Conservation (phyloP, 2,888 invertebrate species). For the Tachina fera region DNA sequence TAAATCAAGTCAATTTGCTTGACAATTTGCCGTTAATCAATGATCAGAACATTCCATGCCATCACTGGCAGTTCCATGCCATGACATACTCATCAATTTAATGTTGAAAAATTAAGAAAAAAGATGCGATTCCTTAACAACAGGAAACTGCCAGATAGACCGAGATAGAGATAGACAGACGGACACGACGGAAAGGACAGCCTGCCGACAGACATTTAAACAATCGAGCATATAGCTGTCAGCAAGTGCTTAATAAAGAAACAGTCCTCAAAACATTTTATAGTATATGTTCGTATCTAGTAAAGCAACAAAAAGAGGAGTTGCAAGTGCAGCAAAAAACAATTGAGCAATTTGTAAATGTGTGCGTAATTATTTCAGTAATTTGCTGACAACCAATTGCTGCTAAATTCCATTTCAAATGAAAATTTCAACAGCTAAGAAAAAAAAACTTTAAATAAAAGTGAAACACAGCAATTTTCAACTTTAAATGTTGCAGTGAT, state of each 20-base stretch:
- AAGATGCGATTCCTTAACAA: conserved; percentile 39
- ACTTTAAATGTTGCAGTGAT: conserved; percentile 50
- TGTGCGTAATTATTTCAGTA: conserved; percentile 82
- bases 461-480: conserved; percentile 51
- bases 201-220: conserved; percentile 46
- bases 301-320: conserved; percentile 6
- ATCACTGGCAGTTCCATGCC: conserved; percentile 52
- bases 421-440: conserved; percentile 46
- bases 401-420: conserved; percentile 69
- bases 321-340: conserved; percentile 22
- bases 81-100: conserved; percentile 55
- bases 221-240: conserved; percentile 72
- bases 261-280: conserved; percentile 38
- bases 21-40: conserved; percentile 83
- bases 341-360: conserved; percentile 78
- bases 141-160: conserved; percentile 53
- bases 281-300: background rate
- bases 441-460: conserved; percentile 24
- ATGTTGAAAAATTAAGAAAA: conserved; percentile 31
- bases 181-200: conserved; percentile 44
- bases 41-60: conserved; percentile 77
- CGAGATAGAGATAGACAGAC: conserved; percentile 35
- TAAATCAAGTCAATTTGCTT: conserved; percentile 80
- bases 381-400: conserved; percentile 81
- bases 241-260: conserved; percentile 47